Evolutionary conservation across 1,140 invertebrate species (phyloP).

Genomic region (Amyelois transitella): DNA sequence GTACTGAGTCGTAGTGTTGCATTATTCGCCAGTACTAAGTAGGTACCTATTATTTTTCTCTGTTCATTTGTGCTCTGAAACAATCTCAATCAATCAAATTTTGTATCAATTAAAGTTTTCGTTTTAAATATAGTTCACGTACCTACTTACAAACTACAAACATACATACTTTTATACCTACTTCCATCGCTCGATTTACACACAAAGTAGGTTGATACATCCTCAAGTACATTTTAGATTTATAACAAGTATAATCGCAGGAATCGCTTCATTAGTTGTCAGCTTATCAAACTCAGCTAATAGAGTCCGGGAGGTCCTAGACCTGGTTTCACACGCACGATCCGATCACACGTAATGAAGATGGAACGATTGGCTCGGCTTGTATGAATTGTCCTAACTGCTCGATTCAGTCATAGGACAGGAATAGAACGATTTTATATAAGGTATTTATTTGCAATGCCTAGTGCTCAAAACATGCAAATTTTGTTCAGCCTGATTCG

Average conservation of each 20-base stretch:
- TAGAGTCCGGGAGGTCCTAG: too few relatives aligned
- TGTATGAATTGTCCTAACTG: neutral
- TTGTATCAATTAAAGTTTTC: too few relatives aligned
- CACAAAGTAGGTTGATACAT: neutral
- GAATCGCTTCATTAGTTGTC: neutral
- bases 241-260: neutral
- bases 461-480: too few relatives aligned
- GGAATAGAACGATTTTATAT: neutral
- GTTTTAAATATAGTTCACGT: too few relatives aligned
- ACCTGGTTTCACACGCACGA: neutral
- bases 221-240: neutral
- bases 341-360: neutral
- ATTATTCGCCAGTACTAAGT: too few relatives aligned
- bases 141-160: too few relatives aligned
- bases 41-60: too few relatives aligned
- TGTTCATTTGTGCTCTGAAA: too few relatives aligned
- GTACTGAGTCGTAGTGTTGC: too few relatives aligned
- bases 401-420: neutral
- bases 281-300: neutral
- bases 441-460: too few relatives aligned
- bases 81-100: too few relatives aligned
- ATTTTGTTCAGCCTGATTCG: too few relatives aligned
- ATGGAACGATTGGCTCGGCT: neutral
- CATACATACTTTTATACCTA: neutral
- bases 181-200: neutral